Conservation (phyloP, 2,113 vertebrate genomes). For the Raja brachyura region DNA sequence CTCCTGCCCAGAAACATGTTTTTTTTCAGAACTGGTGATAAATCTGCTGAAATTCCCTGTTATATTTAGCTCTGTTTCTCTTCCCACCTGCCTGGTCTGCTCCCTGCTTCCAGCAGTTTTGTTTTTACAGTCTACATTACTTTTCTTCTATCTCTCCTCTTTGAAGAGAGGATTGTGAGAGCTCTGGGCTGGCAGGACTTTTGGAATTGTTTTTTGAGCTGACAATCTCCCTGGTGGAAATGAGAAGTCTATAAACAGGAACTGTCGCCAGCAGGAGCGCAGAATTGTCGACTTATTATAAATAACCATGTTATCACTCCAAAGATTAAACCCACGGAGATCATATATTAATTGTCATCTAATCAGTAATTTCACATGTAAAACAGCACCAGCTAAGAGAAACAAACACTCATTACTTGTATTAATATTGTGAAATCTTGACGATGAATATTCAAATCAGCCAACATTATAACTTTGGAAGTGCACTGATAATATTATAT, state of each 20-base stretch:
- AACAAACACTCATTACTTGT: constrained; percentile 23
- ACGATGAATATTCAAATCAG: not conserved
- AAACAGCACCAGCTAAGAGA: constrained; percentile 11
- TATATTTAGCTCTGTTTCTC: too few relatives aligned
- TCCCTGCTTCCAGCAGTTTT: too few relatives aligned
- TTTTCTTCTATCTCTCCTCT: not conserved
- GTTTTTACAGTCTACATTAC: too few relatives aligned
- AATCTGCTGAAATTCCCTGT: too few relatives aligned
- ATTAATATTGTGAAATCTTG: constrained; percentile 20
- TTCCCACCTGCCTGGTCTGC: too few relatives aligned
- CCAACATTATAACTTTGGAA: not conserved
- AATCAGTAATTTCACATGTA: constrained; percentile 26
- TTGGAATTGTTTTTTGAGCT: not conserved
- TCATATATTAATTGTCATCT: constrained; percentile 25
- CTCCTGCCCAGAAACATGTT: too few relatives aligned
- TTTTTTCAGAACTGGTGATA: too few relatives aligned
- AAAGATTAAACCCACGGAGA: constrained; percentile 21
- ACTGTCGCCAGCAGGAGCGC: not conserved
- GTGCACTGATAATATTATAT: not conserved
- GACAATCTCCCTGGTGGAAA: not conserved
- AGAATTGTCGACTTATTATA: constrained; percentile 22
- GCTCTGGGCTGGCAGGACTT: not conserved
- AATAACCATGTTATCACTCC: constrained; percentile 20
- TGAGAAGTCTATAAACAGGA: not conserved
- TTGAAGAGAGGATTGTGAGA: not conserved